Evolutionary conservation across 2,113 vertebrate genomes (phyloP).

Genomic region (Vanacampus margaritifer): DNA sequence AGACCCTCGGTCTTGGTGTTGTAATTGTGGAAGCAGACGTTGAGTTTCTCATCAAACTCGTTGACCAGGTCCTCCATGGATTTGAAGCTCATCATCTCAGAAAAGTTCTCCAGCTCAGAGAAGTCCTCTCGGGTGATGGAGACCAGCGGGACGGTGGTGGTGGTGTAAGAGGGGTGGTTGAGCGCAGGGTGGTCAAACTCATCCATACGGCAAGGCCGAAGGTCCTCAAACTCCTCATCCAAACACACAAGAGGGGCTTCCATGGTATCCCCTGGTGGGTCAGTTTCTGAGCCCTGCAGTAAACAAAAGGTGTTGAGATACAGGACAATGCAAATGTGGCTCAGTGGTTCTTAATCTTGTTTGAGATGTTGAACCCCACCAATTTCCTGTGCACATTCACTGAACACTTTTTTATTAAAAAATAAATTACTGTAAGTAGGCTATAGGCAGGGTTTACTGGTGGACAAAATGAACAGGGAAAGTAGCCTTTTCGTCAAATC

Average conservation of each 20-base stretch:
- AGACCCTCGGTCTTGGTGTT: constrained; percentile 89
- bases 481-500: too few species aligned
- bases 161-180: constrained; percentile 65
- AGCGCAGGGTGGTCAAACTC: constrained; percentile 69
- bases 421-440: too few species aligned
- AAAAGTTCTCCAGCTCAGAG: constrained; percentile 92
- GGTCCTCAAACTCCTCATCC: constrained; percentile 91
- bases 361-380: too few species aligned
- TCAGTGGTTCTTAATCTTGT: too few species aligned
- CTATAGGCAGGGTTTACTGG: too few species aligned
- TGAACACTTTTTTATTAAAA: too few species aligned
- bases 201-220: constrained; percentile 78
- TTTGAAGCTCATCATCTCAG: constrained; percentile 94
- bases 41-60: constrained; percentile 92
- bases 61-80: constrained; percentile 95
- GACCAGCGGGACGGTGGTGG: constrained; percentile 66
- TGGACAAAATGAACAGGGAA: too few species aligned
- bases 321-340: background rate
- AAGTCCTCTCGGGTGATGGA: constrained; percentile 83
- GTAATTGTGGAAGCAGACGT: constrained; percentile 93
- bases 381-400: too few species aligned
- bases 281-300: constrained; percentile 34
- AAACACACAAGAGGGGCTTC: constrained; percentile 89
- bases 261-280: constrained; percentile 69
- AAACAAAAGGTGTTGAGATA: constrained; percentile 8